Conservation (phyloP, 2,888 invertebrate species). For the Alviniconcha strummeri region DNA sequence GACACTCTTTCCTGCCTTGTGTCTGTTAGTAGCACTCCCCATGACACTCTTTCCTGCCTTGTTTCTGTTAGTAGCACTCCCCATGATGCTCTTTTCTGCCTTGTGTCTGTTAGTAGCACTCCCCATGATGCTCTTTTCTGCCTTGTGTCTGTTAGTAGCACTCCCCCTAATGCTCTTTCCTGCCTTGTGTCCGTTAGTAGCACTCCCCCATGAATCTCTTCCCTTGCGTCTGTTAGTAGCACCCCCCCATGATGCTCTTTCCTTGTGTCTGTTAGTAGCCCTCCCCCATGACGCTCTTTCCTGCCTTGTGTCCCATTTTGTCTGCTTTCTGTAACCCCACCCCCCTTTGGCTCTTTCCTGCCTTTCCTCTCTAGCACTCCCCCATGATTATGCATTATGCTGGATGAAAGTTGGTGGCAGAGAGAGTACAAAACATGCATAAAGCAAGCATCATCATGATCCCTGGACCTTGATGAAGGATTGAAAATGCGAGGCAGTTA, state of each 20-base stretch:
- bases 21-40: no score
- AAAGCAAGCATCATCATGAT: no score
- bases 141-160: not conserved
- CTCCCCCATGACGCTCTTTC: not conserved
- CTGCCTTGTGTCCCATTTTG: not conserved
- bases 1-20: no score
- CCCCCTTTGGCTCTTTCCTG: not conserved
- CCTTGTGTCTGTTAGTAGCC: not conserved
- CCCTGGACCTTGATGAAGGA: no score
- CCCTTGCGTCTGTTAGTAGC: not conserved
- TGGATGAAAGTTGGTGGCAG: no score
- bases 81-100: no score
- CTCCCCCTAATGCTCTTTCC: not conserved
- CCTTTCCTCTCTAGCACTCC: not conserved
- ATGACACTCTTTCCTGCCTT: no score
- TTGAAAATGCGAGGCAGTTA: no score
- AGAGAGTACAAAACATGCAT: no score
- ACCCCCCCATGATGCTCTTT: not conserved
- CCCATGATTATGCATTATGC: no score
- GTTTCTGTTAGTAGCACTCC: no score
- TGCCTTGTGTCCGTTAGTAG: not conserved
- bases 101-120: not conserved
- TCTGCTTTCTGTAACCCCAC: not conserved
- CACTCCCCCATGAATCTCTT: not conserved
- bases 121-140: not conserved